These are phyloP conservation scores for Hemiscyllium ocellatum DNA, from an alignment of 2,113 vertebrate species.

Conservation along the genomic window DNA sequence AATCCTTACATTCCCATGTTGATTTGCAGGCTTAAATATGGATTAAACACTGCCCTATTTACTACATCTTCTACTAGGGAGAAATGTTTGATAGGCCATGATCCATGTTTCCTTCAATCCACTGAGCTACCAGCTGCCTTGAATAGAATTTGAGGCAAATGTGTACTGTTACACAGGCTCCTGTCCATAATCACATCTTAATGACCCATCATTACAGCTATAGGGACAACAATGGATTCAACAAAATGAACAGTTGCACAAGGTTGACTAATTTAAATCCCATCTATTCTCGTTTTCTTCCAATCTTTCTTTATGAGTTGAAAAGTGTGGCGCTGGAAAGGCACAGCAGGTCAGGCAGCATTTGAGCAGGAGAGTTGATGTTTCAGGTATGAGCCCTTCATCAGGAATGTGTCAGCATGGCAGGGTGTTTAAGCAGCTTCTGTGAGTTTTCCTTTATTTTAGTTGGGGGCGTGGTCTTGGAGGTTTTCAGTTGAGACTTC, in stretches of 20 bases:
- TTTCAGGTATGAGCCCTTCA: too few relatives aligned
- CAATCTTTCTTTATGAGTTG: neutral
- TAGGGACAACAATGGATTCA: neutral
- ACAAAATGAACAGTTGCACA: neutral
- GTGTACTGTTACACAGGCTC: neutral
- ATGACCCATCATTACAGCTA: neutral
- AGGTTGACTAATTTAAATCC: neutral
- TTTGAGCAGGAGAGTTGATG: too few relatives aligned
- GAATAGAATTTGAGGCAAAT: neutral
- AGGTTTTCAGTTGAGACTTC: neutral
- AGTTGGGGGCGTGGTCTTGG: neutral
- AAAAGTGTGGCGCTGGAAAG: too few relatives aligned
- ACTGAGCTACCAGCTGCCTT: neutral
- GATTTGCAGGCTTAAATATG: neutral
- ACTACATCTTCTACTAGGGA: neutral
- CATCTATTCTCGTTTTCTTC: neutral
- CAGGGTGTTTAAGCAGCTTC: neutral
- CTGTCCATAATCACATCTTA: neutral
- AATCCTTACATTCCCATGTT: neutral
- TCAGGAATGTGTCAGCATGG: neutral
- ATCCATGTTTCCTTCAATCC: neutral
- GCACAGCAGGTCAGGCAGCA: too few relatives aligned
- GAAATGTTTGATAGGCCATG: neutral
- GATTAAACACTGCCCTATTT: neutral
- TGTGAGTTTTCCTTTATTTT: neutral